These are phyloP conservation scores for Oligia strigilis DNA, from an alignment of 2,888 invertebrate genomes.

Conservation along the genomic window DNA sequence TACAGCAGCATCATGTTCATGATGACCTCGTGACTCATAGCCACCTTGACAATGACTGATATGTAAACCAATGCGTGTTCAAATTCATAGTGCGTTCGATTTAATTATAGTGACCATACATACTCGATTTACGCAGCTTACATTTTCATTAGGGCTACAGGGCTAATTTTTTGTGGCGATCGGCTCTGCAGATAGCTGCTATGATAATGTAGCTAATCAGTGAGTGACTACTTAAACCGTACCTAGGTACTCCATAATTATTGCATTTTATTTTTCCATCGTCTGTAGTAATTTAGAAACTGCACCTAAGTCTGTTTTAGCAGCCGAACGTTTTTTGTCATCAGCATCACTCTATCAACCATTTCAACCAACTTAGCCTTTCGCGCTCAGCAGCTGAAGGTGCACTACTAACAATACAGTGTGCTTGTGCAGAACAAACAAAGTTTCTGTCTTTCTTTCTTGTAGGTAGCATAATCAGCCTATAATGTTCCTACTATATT, in stretches of 20 bases:
- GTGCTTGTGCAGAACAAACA: neutral
- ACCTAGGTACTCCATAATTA: neutral
- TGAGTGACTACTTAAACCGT: no score
- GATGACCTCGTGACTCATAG: constrained; percentile 72
- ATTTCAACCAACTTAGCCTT: neutral
- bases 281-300: neutral
- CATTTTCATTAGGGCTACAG: neutral
- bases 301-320: neutral
- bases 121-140: neutral
- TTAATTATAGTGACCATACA: constrained; percentile 8
- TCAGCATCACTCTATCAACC: neutral
- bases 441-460: neutral
- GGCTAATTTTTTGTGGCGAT: neutral
- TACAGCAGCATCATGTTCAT: constrained; percentile 60
- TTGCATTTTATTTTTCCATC: neutral
- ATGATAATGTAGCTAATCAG: neutral
- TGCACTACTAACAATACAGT: neutral
- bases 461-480: neutral
- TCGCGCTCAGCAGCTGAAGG: neutral
- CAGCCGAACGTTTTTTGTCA: neutral
- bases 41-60: constrained; percentile 72
- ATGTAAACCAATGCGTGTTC: constrained; percentile 65
- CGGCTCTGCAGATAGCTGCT: neutral
- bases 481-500: no score
- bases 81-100: constrained; percentile 71